Conservation (phyloP, 2,888 invertebrate genomes). For the Drosophila histrio region DNA sequence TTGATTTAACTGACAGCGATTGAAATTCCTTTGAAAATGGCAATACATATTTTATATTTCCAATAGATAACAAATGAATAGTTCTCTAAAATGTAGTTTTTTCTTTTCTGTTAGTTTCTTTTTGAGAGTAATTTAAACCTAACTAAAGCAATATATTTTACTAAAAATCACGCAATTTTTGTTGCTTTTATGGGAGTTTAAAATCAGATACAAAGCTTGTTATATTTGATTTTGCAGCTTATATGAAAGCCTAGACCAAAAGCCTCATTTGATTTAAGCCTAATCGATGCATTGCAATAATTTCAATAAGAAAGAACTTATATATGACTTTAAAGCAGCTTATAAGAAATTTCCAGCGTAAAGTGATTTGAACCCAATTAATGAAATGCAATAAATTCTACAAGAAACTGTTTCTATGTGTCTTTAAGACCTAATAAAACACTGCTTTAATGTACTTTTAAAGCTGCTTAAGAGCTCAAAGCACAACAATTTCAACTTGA, state of each 20-base stretch:
- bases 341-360: conserved; percentile 8
- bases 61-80: too few relatives aligned
- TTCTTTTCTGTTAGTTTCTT: too few relatives aligned
- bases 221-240: too few relatives aligned
- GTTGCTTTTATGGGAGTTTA: background rate
- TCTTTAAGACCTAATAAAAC: background rate
- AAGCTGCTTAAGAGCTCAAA: conserved; percentile 14
- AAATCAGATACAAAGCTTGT: background rate
- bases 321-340: background rate
- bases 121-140: too few relatives aligned
- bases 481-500: background rate
- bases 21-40: too few relatives aligned
- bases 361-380: background rate
- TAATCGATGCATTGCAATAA: background rate
- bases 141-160: too few relatives aligned
- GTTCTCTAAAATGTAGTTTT: too few relatives aligned
- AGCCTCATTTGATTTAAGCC: background rate
- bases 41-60: too few relatives aligned
- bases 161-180: too few relatives aligned
- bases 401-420: too few relatives aligned
- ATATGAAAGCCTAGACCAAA: too few relatives aligned
- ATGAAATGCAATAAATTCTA: background rate
- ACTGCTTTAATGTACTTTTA: conserved; percentile 1
- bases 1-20: too few relatives aligned
- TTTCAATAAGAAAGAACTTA: background rate